Percentiles rank a stretch among this genome's conserved stretches.
Conservation (phyloP, 1,140 invertebrate genomes). For the Penaeus japonicus region DNA sequence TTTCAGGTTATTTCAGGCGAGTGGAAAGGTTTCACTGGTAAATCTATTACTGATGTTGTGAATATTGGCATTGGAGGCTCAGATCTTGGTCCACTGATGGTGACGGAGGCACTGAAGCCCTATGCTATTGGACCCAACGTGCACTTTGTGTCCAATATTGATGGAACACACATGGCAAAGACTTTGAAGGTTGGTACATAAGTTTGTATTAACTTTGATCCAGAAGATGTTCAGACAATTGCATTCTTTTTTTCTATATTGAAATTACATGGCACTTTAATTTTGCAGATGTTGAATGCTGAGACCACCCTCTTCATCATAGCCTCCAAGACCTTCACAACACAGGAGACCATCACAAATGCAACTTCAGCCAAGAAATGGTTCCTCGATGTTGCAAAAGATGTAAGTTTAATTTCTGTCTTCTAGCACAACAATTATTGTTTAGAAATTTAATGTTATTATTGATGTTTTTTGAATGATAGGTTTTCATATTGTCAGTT, state of each 20-base stretch:
- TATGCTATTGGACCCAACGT: conserved; percentile 87
- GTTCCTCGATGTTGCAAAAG: conserved; percentile 86
- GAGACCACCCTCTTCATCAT: conserved; percentile 98
- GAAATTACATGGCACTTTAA: background rate
- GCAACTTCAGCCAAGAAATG: conserved; percentile 95
- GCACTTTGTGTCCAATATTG: conserved; percentile 99
- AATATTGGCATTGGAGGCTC: conserved; percentile 99
- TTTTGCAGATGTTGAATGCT: conserved; percentile 73
- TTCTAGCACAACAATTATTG: background rate
- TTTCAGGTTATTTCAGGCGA: conserved; percentile 72
- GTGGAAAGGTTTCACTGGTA: conserved; percentile 92
- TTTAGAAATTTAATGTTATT: background rate
- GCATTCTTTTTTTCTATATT: background rate
- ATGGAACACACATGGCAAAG: conserved; percentile 97
- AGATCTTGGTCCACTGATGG: conserved; percentile 98
- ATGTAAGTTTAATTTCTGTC: conserved; percentile 73
- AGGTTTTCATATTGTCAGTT: background rate
- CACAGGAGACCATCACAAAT: conserved; percentile 99
- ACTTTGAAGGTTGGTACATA: conserved; percentile 77
- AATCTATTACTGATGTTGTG: conserved; percentile 95
- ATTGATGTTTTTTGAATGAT: too few species aligned
- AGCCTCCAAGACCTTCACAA: conserved; percentile 99
- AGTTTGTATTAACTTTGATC: background rate
- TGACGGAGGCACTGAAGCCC: conserved; percentile 95
- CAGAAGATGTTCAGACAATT: background rate